A percentile compares a stretch with the other conserved stretches of the same genome.
These are phyloP conservation scores for Macrosteles quadrilineatus DNA, from an alignment of 1,140 invertebrate species.

Conservation along the genomic window DNA sequence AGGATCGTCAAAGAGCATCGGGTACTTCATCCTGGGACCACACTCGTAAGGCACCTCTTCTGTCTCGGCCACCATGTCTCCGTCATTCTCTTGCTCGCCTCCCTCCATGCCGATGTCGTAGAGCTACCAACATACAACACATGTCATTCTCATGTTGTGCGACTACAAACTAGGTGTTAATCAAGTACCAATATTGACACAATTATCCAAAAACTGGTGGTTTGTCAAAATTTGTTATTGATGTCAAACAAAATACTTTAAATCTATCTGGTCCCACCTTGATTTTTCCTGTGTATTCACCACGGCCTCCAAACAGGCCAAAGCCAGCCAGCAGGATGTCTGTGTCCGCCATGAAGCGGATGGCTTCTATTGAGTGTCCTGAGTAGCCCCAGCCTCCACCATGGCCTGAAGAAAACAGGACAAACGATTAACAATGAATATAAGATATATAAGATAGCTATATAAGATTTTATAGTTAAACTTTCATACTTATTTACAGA, in stretches of 20 bases:
- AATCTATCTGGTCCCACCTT: constrained; percentile 67
- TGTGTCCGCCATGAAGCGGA: constrained; percentile 88
- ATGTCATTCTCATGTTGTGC: too few relatives aligned
- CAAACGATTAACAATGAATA: too few relatives aligned
- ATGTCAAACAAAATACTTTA: too few relatives aligned
- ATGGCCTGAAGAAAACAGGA: constrained; percentile 62
- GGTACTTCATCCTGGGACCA: constrained; percentile 86
- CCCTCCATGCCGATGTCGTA: constrained; percentile 92
- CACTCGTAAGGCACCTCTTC: constrained; percentile 94
- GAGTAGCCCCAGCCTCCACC: constrained; percentile 99
- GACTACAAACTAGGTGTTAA: too few relatives aligned
- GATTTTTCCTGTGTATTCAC: constrained; percentile 95
- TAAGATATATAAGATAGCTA: too few relatives aligned
- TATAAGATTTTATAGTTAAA: too few relatives aligned
- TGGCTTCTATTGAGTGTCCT: constrained; percentile 92
- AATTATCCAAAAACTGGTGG: too few relatives aligned
- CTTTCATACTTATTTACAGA: too few relatives aligned
- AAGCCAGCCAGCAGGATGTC: constrained; percentile 91
- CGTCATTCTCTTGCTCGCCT: constrained; percentile 91
- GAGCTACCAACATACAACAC: too few relatives aligned
- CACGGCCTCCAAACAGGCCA: constrained; percentile 93
- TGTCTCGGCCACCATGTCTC: constrained; percentile 88
- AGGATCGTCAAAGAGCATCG: constrained; percentile 87
- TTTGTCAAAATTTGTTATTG: too few relatives aligned
- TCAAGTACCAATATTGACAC: too few relatives aligned